phyloP scores from a whole-genome alignment of 1,140 invertebrate genomes.

The Drosophila mauritiana region DNA sequence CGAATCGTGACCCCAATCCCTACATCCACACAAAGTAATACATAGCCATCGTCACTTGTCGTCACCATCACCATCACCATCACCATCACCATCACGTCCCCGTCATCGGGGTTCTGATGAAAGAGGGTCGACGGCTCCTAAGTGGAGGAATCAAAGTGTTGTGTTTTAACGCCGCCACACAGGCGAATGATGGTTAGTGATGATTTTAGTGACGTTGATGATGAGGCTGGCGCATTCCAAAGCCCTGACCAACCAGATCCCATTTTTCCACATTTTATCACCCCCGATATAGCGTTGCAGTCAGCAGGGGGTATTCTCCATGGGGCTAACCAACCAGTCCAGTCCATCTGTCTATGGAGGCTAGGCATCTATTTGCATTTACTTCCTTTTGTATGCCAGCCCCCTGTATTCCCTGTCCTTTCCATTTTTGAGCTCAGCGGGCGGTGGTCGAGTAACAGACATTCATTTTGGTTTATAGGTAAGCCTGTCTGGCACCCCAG shows the following conservation, averaged over 20 bases:
- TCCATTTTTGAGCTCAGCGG: conserved; percentile 14
- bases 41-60: conserved; percentile 2
- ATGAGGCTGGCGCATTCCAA: conserved; percentile 23
- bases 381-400: conserved; percentile 13
- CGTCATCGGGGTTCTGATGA: background rate
- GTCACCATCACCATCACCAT: background rate
- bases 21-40: conserved; percentile 6
- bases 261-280: conserved; percentile 10
- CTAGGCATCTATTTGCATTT: conserved; percentile 68
- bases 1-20: conserved; percentile 1
- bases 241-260: background rate
- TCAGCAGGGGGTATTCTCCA: conserved; percentile 34
- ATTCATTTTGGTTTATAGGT: conserved; percentile 77
- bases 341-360: conserved; percentile 34
- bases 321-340: conserved; percentile 12
- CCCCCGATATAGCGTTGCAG: conserved; percentile 28
- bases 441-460: conserved; percentile 42
- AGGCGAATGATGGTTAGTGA: conserved; percentile 11
- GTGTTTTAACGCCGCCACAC: conserved; percentile 1
- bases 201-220: conserved; percentile 18
- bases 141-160: conserved; percentile 7
- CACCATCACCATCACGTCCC: no score
- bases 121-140: background rate
- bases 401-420: background rate
- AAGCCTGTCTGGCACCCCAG: conserved; percentile 6